Base-by-base conservation (phyloP, 2,797 vertebrate genomes). In the Hippocampus kuda region DNA sequence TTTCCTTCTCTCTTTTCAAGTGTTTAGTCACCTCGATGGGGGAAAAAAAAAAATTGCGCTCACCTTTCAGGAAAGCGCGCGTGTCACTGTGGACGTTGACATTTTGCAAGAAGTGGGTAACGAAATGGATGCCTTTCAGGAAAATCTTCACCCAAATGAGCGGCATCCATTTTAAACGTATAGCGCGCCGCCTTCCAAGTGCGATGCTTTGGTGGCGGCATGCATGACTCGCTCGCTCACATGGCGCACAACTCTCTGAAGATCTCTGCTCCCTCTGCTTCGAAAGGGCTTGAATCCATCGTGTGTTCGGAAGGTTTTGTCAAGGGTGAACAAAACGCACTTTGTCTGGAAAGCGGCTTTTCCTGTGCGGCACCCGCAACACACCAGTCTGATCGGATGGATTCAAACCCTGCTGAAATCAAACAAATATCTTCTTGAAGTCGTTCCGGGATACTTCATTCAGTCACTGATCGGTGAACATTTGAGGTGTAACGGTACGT, bases 281-380 rank as follows among this genome's bases (percentile, higher is more conserved):
- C 10, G 70, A 22, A 44, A 66, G 71, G 72, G 75, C 9, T 74
- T 81, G 79, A 84, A 80, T 83, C 79, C 79, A 81, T 85, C 76
- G 75, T 38, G 26, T 68, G 59, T 41, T 68, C 70, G 62, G 65
- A 0, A 67, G 63, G 30, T 56, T 53, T 48, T 51, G 46, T 18
- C 30, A 38, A 10, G 9, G 15, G 30, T 34, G 18, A 61, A 20
- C 27, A 26, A 27, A 26, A 38, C 34, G 34, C 34, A 38, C 34
- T 38, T 38, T 38, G 6, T 38, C 34, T 38, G 34, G 34, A 38
- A 34, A 0, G 16, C 59, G 2, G 59, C 18, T 18, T 18, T 20
- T 60, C 15, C 51, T 6, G 22, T n/a, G 20, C 20, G 20, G 34
- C 16, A 20, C 27, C 27, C 18, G 18, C 2, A 8, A 20, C 1